Percentiles rank a stretch among this genome's conserved stretches.
Evolutionary conservation across 2,113 vertebrate species (phyloP).

Genomic region (Antennarius striatus): DNA sequence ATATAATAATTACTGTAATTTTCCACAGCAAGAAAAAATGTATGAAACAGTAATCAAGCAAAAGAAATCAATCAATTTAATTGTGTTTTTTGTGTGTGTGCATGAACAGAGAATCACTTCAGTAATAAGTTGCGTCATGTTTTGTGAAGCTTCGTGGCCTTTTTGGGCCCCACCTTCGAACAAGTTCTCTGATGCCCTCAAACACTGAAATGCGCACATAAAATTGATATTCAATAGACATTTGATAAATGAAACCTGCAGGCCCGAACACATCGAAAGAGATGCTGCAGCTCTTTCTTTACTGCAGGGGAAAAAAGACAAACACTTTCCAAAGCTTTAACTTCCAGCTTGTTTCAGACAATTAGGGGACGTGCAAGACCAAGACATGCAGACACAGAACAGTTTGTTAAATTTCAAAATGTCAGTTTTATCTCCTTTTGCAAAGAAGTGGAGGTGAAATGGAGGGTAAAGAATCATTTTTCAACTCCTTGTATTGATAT

Average conservation of each 20-base stretch:
- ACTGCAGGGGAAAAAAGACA: conserved; percentile 25
- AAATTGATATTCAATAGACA: not conserved
- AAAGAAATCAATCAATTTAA: no score
- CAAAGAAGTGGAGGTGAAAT: conserved; percentile 1
- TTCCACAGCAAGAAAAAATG: no score
- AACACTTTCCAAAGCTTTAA: conserved; percentile 13
- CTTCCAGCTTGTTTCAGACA: not conserved
- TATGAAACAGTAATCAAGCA: no score
- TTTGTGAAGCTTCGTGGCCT: no score
- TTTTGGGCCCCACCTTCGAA: no score
- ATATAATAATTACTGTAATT: no score
- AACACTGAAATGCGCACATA: not conserved
- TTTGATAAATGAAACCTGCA: conserved; percentile 13
- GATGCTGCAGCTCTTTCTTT: not conserved
- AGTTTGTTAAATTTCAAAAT: no score
- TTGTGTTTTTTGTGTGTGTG: no score
- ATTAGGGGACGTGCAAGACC: conserved; percentile 1
- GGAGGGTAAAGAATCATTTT: no score
- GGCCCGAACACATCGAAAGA: conserved; percentile 19
- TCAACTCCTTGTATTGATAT: not conserved
- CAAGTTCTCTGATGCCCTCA: not conserved
- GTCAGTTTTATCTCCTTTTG: not conserved
- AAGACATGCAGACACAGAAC: not conserved
- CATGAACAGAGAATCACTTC: no score
- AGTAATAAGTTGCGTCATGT: no score